Evolutionary conservation across 2,113 vertebrate species (phyloP).

Genomic region (Xiphophorus couchianus): DNA sequence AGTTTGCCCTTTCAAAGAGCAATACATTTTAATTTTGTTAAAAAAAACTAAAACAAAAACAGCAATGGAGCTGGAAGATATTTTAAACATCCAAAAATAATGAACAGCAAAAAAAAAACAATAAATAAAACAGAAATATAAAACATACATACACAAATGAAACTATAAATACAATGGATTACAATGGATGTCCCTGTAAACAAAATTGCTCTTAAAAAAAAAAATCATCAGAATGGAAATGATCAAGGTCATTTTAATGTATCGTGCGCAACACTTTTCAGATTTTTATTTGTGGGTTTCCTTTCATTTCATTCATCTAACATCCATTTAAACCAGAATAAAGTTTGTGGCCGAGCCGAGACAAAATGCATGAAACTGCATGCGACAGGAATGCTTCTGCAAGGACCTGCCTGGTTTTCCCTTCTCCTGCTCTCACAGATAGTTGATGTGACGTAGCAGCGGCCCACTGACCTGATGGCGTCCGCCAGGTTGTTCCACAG

Average conservation of each 20-base stretch:
- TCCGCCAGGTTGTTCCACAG: conserved; percentile 79
- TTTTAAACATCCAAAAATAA: too few species aligned
- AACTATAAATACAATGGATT: too few species aligned
- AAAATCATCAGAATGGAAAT: too few species aligned
- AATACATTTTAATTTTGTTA: too few species aligned
- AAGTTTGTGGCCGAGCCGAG: neutral
- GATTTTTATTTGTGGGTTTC: neutral
- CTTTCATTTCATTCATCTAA: neutral
- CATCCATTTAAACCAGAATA: neutral
- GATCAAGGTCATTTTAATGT: too few species aligned
- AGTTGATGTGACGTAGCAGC: neutral
- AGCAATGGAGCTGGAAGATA: too few species aligned
- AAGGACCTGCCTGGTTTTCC: neutral
- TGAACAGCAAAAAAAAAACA: too few species aligned
- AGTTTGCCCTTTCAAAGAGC: too few species aligned
- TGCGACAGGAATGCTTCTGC: neutral
- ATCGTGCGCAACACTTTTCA: neutral
- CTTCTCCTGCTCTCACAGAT: neutral
- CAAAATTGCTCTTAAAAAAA: too few species aligned
- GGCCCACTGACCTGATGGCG: conserved; percentile 73
- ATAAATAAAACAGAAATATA: too few species aligned
- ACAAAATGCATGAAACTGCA: neutral
- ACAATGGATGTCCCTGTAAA: too few species aligned
- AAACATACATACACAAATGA: neutral
- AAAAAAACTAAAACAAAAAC: too few species aligned